A percentile compares a stretch with the other conserved stretches of the same genome.
phyloP scores from a whole-genome alignment of 2,888 invertebrate genomes.

The Protonemura montana region DNA sequence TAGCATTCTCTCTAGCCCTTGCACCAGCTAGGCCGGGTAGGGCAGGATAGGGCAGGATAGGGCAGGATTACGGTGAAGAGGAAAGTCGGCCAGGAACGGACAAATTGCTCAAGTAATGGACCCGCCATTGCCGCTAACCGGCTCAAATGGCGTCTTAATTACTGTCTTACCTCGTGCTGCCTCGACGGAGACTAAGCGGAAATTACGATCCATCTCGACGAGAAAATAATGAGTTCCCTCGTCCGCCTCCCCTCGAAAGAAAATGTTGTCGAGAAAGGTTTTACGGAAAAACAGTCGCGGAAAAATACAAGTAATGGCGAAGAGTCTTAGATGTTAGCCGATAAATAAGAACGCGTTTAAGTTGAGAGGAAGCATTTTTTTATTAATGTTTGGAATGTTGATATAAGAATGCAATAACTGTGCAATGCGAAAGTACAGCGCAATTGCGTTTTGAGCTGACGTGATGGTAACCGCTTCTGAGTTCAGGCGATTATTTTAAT shows the following conservation, averaged over 20 bases:
- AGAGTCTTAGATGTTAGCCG: not conserved
- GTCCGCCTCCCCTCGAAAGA: not conserved
- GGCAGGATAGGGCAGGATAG: not conserved
- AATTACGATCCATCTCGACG: conserved; percentile 27
- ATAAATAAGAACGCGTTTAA: not conserved
- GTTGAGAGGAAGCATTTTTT: not conserved
- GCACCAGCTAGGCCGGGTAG: not conserved
- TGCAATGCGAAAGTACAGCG: not conserved
- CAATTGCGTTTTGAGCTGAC: not conserved
- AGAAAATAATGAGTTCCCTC: conserved; percentile 26
- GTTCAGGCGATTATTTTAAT: not conserved
- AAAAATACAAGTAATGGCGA: not conserved
- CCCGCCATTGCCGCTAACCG: conserved; percentile 24
- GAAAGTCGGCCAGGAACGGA: conserved; percentile 19
- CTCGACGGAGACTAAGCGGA: conserved; percentile 29
- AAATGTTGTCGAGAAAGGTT: conserved; percentile 13
- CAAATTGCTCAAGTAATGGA: conserved; percentile 34
- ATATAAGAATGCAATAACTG: not conserved
- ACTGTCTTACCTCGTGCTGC: conserved; percentile 3
- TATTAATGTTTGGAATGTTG: not conserved
- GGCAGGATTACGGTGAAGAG: not conserved
- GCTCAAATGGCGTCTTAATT: conserved; percentile 35
- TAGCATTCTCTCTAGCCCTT: not conserved
- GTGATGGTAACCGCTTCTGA: not conserved
- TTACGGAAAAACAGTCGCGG: not conserved